Conservation (phyloP, 2,888 invertebrate species). For the Hesperia comma region DNA sequence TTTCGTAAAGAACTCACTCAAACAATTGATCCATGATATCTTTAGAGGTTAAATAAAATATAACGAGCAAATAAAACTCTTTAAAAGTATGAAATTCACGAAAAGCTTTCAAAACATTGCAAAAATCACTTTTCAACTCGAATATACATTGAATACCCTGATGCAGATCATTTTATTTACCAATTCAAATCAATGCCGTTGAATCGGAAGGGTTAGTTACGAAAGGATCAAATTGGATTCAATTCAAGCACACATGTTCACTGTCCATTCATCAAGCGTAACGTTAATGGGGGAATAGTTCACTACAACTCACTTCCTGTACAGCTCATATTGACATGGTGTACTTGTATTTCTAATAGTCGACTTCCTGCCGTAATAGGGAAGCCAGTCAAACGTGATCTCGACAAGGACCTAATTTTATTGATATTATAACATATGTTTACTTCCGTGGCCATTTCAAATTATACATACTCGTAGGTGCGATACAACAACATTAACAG, state of each 20-base stretch:
- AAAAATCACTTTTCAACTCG: slow-evolving; percentile 31
- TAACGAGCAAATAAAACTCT: not conserved
- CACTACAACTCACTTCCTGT: slow-evolving; percentile 72
- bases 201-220: slow-evolving; percentile 71
- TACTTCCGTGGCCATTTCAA: slow-evolving; percentile 8
- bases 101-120: slow-evolving; percentile 1
- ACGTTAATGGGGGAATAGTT: slow-evolving; percentile 72
- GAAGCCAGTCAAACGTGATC: slow-evolving; percentile 31
- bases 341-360: slow-evolving; percentile 45
- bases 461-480: not conserved
- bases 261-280: slow-evolving; percentile 78
- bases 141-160: slow-evolving; percentile 17
- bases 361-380: slow-evolving; percentile 41
- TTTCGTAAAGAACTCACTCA: slow-evolving; percentile 8
- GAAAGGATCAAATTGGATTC: slow-evolving; percentile 79
- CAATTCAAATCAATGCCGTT: slow-evolving; percentile 76
- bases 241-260: slow-evolving; percentile 73
- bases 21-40: slow-evolving; percentile 2
- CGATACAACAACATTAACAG: too few species aligned
- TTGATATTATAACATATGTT: slow-evolving; percentile 12
- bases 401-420: slow-evolving; percentile 35
- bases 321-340: slow-evolving; percentile 48
- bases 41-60: not conserved
- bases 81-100: not conserved
- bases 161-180: slow-evolving; percentile 61